Base-by-base conservation (phyloP, 2,113 vertebrate species). In the Trematocara stigmaticum region DNA sequence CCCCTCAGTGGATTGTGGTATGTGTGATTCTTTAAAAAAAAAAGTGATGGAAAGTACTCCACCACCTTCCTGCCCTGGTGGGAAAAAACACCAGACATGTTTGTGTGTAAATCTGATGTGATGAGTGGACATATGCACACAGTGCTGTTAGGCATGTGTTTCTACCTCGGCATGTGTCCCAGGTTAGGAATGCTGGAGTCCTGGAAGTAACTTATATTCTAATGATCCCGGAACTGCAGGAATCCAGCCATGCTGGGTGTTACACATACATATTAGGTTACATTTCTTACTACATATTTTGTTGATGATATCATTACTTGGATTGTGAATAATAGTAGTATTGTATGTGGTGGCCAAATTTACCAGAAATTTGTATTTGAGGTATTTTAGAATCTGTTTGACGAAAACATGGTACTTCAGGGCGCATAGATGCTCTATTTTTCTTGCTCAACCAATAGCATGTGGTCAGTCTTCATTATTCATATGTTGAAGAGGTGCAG, bases 11-110 rank as follows among this genome's bases (percentile, higher is more conserved):
- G 89, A 29, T 88, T 94, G 86, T 61, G 81, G 84, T 90, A 89
- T 92, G 88, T 91, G 85, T 64, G 83, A 56, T 87, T 93, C 61
- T 79, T 84, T 29, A 4, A 29, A 42, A 11, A 64, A 87, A 87
- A 86, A 78, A 81, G 6, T 26, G 84, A 80, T 84, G 87, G 89
- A 92, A 94, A 91, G 57, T 86, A 61, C 47, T 56, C 23, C 40
- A 64, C 66, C 51, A 84, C 71, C 86, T 93, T 92, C 89, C 88
- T 92, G 87, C 56, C 18, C 38, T 84, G 57, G 38, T 84, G 88
- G 85, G 78, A 85, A 89, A 86, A 47, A 84, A 87, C 86, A 83
- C 23, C 55, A 83, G 89, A 16, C 59, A 47, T 88, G 79, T 88
- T n/a, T 87, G 57, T 79, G 82, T 88, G 40, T 81, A 29, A 10